Evolutionary conservation across 2,888 invertebrate species (phyloP).

Genomic region (Tenthredo livida): DNA sequence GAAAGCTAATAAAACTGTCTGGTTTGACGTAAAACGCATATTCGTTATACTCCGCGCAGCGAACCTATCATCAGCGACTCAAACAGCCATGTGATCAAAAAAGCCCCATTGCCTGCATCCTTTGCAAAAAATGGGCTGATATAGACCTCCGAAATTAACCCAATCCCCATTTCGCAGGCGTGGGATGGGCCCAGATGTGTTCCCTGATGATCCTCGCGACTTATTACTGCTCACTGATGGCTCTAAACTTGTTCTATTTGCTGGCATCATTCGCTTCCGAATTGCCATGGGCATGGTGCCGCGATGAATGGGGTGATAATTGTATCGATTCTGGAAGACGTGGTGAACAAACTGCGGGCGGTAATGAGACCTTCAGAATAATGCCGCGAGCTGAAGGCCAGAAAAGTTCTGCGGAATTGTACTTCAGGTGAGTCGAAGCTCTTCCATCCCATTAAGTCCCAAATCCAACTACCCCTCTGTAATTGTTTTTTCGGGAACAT

Average conservation of each 20-base stretch:
- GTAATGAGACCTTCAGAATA: background rate
- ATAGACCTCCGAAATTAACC: background rate
- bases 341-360: background rate
- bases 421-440: constrained; percentile 65
- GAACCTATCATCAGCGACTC: too few species aligned
- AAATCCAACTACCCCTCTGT: background rate
- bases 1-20: constrained; percentile 1
- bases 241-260: constrained; percentile 78
- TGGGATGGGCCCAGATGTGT: constrained; percentile 79
- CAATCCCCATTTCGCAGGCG: constrained; percentile 61
- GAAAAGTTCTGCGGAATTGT: constrained; percentile 71
- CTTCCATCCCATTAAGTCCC: background rate
- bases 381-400: background rate
- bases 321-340: constrained; percentile 65
- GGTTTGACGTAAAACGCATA: background rate
- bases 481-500: background rate
- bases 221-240: constrained; percentile 79
- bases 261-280: constrained; percentile 76
- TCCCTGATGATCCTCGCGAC: constrained; percentile 76
- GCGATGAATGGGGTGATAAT: constrained; percentile 71
- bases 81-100: background rate
- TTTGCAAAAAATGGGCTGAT: background rate
- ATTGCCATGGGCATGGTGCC: constrained; percentile 79
- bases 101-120: background rate
- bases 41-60: background rate